phyloP scores from a whole-genome alignment of 1,140 invertebrate genomes.

The Drosophila neocordata region DNA sequence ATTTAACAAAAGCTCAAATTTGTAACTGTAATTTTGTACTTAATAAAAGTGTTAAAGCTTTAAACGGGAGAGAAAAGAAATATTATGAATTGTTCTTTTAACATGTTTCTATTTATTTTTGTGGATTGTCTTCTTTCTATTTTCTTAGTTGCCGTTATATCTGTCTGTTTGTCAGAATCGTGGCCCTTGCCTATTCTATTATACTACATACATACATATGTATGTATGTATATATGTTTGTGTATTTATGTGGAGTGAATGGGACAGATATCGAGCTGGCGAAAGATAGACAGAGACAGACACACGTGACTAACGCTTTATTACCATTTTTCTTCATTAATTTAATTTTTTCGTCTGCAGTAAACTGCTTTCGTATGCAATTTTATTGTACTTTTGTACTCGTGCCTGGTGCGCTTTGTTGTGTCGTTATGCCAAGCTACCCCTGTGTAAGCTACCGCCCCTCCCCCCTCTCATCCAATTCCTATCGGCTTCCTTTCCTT shows the following conservation, averaged over 20 bases:
- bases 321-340: slow-evolving; percentile 80
- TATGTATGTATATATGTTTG: neutral
- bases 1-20: too few species aligned
- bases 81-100: neutral
- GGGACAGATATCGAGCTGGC: neutral
- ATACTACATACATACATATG: neutral
- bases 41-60: neutral
- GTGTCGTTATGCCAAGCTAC: slow-evolving; percentile 59
- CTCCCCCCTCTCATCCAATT: neutral
- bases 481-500: neutral
- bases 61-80: neutral
- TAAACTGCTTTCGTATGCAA: slow-evolving; percentile 80
- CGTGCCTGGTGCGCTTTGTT: slow-evolving; percentile 77
- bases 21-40: too few species aligned
- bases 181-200: slow-evolving; percentile 5
- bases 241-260: neutral
- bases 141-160: slow-evolving; percentile 1
- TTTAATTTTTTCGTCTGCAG: slow-evolving; percentile 80
- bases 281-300: slow-evolving; percentile 22
- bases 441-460: neutral
- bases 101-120: neutral
- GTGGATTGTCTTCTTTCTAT: slow-evolving; percentile 1
- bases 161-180: neutral
- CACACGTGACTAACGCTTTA: slow-evolving; percentile 78
- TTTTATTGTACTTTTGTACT: slow-evolving; percentile 80